A percentile compares a stretch with the other conserved stretches of the same genome.
Conservation (phyloP, 2,797 vertebrate species). For the Myoxocephalus aenaeus region DNA sequence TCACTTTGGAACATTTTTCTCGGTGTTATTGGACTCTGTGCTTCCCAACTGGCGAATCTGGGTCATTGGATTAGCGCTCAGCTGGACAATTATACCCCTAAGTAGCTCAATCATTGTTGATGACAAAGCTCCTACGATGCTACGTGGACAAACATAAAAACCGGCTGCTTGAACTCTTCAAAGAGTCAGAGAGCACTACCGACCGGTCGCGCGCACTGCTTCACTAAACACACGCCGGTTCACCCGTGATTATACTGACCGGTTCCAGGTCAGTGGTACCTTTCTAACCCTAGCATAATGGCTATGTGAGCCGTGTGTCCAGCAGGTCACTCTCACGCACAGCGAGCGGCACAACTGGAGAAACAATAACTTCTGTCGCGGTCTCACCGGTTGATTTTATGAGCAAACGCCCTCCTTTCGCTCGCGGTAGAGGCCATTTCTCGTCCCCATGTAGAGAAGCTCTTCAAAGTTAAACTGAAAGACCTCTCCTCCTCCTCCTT, state of each 20-base stretch:
- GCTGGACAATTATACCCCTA: not conserved
- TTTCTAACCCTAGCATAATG: slow-evolving; percentile 62
- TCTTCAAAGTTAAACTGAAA: slow-evolving; percentile 57
- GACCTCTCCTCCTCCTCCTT: slow-evolving; percentile 33
- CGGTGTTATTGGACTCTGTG: not conserved
- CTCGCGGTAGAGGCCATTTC: slow-evolving; percentile 85
- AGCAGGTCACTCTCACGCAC: slow-evolving; percentile 56
- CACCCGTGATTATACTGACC: not conserved
- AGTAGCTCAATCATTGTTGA: slow-evolving; percentile 42
- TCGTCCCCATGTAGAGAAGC: slow-evolving; percentile 47
- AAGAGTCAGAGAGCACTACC: not conserved
- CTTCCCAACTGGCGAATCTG: not conserved
- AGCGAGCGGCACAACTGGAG: slow-evolving; percentile 2
- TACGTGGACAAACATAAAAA: not conserved
- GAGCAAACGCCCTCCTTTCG: slow-evolving; percentile 92
- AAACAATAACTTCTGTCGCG: slow-evolving; percentile 62
- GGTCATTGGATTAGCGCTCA: slow-evolving; percentile 6
- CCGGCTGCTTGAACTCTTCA: slow-evolving; percentile 2
- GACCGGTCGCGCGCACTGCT: not conserved
- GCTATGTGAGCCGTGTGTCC: slow-evolving; percentile 63
- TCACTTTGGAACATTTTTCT: too few species aligned
- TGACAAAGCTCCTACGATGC: slow-evolving; percentile 25
- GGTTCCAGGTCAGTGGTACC: slow-evolving; percentile 7
- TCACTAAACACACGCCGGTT: not conserved
- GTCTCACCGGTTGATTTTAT: slow-evolving; percentile 93